Evolutionary conservation across 2,797 vertebrate species (phyloP), one percentile per base, ranked within the genome.

Genomic region (Bufotes viridis): DNA sequence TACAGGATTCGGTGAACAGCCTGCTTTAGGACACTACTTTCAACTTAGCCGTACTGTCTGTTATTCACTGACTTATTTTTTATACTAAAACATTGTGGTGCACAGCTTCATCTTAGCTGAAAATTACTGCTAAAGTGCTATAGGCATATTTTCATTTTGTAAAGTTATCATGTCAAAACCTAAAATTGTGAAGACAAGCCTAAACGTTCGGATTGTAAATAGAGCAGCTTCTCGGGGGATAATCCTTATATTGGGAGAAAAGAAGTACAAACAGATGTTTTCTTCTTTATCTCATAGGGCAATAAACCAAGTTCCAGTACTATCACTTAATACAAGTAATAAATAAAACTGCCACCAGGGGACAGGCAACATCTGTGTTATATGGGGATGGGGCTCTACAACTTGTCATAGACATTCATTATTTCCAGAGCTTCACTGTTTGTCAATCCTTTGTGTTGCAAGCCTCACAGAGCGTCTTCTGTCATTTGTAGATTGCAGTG

Each of bases 311-410:
- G 9, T 20, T 51, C 12, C 72, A 85, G 42, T 26, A 20, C 26
- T 6, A 78, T 85, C 42, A 53, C 42, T 63, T 78, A 78, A 85
- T 51, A 29, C 42, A 78, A 78, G 72, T 78, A 85, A 86, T 82
- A 75, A 87, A 87, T 87, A 76, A 82, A 82, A 82, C 58, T 88
- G 78, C 87, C 87, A 88, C 87, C 78, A 85, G 83, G 78, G 87
- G 87, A 81, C 87, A 88, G 83, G 8, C 76, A 76, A 67, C 67
- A 88, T 75, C 83, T 88, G 82, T 81, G 65, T 65, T 79, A 85
- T 81, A 51, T 49, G 22, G 74, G 67, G n/a, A 42, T 17, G 29
- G 53, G 51, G 11, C 29, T 75, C 82, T 1, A 13, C 82, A 57
- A 63, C 14, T 26, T 82, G 72, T 29, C 61, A 82, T 65, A n/a